Percentiles rank a stretch among this genome's conserved stretches.
Conservation (phyloP, 2,797 vertebrate genomes). For the Sarcophilus harrisii region DNA sequence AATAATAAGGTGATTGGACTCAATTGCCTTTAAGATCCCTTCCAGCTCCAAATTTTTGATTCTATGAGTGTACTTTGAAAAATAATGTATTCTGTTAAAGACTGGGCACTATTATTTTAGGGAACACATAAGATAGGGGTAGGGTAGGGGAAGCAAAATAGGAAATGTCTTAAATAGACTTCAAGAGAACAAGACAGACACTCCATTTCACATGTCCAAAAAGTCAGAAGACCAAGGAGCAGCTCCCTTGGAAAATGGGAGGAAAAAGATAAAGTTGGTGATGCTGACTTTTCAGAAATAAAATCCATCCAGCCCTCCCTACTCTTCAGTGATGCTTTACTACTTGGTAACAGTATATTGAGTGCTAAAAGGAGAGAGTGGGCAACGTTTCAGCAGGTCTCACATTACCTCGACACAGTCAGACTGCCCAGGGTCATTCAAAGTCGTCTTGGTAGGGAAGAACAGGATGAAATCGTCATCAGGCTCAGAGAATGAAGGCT, state of each 20-base stretch:
- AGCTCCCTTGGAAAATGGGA: background rate
- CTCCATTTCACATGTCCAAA: background rate
- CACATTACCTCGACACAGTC: accelerated
- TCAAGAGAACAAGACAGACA: background rate
- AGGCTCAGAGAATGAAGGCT: background rate
- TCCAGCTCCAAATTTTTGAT: background rate
- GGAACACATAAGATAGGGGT: background rate
- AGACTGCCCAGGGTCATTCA: conserved; percentile 1
- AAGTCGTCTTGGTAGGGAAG: background rate
- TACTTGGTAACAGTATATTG: background rate
- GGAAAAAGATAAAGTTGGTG: background rate
- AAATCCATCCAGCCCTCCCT: background rate
- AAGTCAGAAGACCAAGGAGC: background rate
- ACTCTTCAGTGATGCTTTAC: background rate
- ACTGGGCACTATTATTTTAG: background rate
- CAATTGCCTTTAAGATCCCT: background rate
- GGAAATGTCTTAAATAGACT: too few species aligned
- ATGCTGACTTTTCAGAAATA: conserved; percentile 13
- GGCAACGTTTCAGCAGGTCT: background rate
- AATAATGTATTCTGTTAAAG: background rate
- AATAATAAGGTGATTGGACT: background rate
- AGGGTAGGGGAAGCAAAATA: background rate
- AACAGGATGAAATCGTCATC: background rate
- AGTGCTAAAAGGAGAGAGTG: background rate
- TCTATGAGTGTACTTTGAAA: background rate